Percentiles rank a stretch among this genome's conserved stretches.
Conservation (phyloP, 2,888 invertebrate genomes). For the Caenorhabditis japonica region DNA sequence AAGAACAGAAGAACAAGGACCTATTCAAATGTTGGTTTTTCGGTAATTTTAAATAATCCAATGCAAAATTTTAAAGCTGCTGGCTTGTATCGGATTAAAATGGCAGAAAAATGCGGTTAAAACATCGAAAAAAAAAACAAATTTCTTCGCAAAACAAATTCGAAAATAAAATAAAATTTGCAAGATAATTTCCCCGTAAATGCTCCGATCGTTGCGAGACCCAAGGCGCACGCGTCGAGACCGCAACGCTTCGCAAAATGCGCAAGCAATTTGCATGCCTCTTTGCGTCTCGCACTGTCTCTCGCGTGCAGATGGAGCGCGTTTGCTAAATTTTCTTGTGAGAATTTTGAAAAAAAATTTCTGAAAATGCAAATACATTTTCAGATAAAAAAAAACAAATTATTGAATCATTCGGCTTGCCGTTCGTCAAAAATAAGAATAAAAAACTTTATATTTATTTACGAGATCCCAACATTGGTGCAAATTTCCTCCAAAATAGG, state of each 20-base stretch:
- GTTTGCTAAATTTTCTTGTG: no score
- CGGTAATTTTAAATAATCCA: background rate
- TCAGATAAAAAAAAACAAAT: no score
- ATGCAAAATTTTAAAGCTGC: background rate
- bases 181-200: constrained; percentile 20
- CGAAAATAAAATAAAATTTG: constrained; percentile 2
- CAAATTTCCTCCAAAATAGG: constrained; percentile 8
- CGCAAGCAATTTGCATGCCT: no score
- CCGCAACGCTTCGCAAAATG: constrained; percentile 50
- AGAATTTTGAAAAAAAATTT: no score
- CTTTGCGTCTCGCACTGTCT: no score
- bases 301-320: no score
- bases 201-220: constrained; percentile 28
- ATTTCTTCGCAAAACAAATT: background rate
- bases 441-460: no score
- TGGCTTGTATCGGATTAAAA: background rate
- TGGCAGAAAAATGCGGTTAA: background rate
- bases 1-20: no score
- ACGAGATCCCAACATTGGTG: constrained; percentile 15
- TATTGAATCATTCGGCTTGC: no score
- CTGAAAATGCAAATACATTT: no score
- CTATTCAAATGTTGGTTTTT: no score
- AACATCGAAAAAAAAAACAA: constrained; percentile 2
- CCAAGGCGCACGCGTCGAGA: constrained; percentile 20
- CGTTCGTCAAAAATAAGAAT: no score